Evolutionary conservation across 2,797 vertebrate species (phyloP), one percentile per base, ranked within the genome.

Genomic region (Rhinoraja longicauda): DNA sequence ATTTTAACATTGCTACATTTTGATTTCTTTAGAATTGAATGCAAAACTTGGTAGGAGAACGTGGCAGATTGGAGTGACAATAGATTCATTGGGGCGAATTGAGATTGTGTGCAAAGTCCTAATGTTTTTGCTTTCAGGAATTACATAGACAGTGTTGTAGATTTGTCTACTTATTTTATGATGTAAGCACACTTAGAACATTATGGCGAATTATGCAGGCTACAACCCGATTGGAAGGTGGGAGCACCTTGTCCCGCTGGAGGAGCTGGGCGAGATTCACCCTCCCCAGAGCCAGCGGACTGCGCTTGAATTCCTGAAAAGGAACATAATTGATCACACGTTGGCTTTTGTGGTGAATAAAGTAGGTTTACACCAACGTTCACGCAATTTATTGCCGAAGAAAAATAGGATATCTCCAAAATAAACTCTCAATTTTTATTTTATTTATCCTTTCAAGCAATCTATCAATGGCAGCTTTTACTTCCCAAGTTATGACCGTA

Each of bases 401-500:
- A 57, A 73, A 75, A 92, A 75, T 75, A 53, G 12, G 45, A 92
- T 17, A 45, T 92, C 72, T 29, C 39, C 5, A 53, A 45, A 26
- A 45, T 73, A 29, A 15, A 26, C 39, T 73, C 36, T 45, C 39
- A 90, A 72, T 90, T 72, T 72, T 72, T 72, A 90, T 70, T 91
- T 91, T 73, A 36, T n/a, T 64, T 67, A 64, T 17, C 57, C 13
- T 88, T 92, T 92, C 57, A 53, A 29, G 26, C 8, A 73, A 92
- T 72, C 45, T 91, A 90, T 91, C 24, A 73, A 39, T 15, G 19
- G 10, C 9, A 91, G 39, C 19, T 6, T 92, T 92, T 67, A 36
- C n/a, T 73, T n/a, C 21, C 45, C 36, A 92, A 73, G 90, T 92
- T 73, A 53, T 92, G 70, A 75, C 90, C 88, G 39, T n/a, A 53